These are phyloP conservation scores for Callocephalon fimbriatum DNA, from an alignment of 2,113 vertebrate species.

Conservation along the genomic window DNA sequence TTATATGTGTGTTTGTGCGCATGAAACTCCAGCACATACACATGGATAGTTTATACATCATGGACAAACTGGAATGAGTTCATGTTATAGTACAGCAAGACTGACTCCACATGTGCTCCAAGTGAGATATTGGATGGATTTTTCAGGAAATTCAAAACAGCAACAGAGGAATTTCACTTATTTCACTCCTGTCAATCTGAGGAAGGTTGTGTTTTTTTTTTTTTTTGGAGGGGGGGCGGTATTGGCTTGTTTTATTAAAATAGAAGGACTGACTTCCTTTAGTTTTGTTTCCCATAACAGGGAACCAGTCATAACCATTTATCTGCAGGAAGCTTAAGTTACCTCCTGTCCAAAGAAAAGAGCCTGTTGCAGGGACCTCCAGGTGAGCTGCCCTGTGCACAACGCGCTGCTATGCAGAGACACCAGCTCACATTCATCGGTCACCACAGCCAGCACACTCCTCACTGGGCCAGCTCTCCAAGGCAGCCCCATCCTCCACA, in stretches of 20 bases:
- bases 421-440: background rate
- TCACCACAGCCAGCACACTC: background rate
- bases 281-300: background rate
- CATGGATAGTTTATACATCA: background rate
- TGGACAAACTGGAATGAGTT: background rate
- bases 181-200: background rate
- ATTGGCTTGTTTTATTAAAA: background rate
- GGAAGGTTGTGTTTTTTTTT: background rate
- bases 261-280: background rate
- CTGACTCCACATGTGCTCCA: background rate
- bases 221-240: background rate
- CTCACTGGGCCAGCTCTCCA: accelerated
- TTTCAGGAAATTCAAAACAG: background rate
- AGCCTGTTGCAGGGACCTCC: background rate
- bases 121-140: background rate
- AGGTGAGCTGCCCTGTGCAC: background rate
- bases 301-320: background rate
- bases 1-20: background rate
- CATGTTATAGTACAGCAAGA: background rate
- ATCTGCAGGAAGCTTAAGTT: background rate
- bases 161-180: background rate
- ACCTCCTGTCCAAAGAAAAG: background rate
- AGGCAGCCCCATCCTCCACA: accelerated
- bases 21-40: background rate
- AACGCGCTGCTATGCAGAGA: accelerated